These are phyloP conservation scores for Zaprionus capensis DNA, from an alignment of 1,140 invertebrate genomes.

Conservation along the genomic window DNA sequence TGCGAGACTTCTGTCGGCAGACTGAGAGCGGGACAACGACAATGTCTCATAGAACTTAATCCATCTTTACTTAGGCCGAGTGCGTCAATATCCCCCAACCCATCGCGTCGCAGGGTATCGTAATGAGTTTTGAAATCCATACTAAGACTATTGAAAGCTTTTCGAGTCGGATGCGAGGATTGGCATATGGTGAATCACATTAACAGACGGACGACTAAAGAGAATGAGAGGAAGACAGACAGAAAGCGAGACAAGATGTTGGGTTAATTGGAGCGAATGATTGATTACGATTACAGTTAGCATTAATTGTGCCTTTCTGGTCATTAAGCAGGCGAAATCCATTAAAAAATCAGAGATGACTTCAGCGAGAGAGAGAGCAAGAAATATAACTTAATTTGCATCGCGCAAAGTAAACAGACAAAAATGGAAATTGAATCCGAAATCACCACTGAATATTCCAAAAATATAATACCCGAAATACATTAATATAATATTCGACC, in stretches of 20 bases:
- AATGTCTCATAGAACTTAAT: slow-evolving; percentile 18
- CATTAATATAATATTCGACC: neutral
- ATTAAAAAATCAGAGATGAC: slow-evolving; percentile 46
- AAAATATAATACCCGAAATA: neutral
- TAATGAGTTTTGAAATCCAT: slow-evolving; percentile 71
- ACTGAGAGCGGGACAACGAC: neutral
- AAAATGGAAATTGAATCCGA: slow-evolving; percentile 7
- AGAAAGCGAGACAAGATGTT: slow-evolving; percentile 35
- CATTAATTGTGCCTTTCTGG: slow-evolving; percentile 75
- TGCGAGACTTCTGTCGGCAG: neutral
- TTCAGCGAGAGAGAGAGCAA: slow-evolving; percentile 14
- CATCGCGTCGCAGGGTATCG: slow-evolving; percentile 28
- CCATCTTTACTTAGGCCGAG: slow-evolving; percentile 13
- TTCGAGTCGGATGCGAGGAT: slow-evolving; percentile 13
- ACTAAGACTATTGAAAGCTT: slow-evolving; percentile 26
- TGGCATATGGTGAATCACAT: slow-evolving; percentile 53
- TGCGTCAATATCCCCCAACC: neutral
- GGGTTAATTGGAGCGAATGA: slow-evolving; percentile 78
- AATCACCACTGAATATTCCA: neutral
- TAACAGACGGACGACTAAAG: slow-evolving; percentile 30
- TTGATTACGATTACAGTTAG: slow-evolving; percentile 79
- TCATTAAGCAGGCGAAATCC: slow-evolving; percentile 66
- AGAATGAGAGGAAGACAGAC: neutral
- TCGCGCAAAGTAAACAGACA: neutral
- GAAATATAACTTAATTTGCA: slow-evolving; percentile 29